A percentile compares a stretch with the other conserved stretches of the same genome.
Evolutionary conservation across 1,140 invertebrate genomes (phyloP).

Genomic region (Neodiprion virginianus): DNA sequence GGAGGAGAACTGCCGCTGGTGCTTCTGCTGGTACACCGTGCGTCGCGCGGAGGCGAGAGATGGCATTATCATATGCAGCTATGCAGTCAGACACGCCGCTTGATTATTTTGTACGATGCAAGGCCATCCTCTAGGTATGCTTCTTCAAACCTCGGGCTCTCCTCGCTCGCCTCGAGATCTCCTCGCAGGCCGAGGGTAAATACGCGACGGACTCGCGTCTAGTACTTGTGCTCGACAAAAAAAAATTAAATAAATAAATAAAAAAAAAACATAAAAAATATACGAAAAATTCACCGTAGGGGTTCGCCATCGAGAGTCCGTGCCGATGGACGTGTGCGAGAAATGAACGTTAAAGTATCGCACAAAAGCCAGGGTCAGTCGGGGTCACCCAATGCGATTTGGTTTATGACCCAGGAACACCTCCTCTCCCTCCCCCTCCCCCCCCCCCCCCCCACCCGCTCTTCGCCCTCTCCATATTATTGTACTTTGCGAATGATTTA

Average conservation of each 20-base stretch:
- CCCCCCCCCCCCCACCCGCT: too few relatives aligned
- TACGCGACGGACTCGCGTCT: too few relatives aligned
- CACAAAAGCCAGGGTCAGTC: constrained; percentile 28
- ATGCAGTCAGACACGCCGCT: constrained; percentile 46
- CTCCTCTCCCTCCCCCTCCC: constrained; percentile 15
- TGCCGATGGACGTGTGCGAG: background rate
- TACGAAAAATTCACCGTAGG: too few relatives aligned
- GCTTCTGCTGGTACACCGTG: constrained; percentile 22
- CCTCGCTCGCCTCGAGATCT: constrained; percentile 30
- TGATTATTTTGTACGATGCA: constrained; percentile 50
- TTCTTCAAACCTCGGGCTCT: constrained; percentile 30
- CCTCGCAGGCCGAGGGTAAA: too few relatives aligned
- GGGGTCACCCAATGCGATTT: constrained; percentile 43
- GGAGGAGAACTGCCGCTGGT: constrained; percentile 14
- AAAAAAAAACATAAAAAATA: too few relatives aligned
- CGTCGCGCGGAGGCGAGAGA: constrained; percentile 10
- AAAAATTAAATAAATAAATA: too few relatives aligned
- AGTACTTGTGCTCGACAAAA: too few relatives aligned
- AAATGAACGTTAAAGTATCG: constrained; percentile 14
- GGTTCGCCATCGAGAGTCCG: too few relatives aligned
- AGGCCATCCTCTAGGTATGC: constrained; percentile 39
- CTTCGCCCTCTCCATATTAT: constrained; percentile 24
- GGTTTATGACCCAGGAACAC: constrained; percentile 37
- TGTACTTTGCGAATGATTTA: constrained; percentile 42
- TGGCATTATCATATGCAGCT: constrained; percentile 48